Conservation (phyloP, 2,113 vertebrate genomes). For the Panthera uncia region DNA sequence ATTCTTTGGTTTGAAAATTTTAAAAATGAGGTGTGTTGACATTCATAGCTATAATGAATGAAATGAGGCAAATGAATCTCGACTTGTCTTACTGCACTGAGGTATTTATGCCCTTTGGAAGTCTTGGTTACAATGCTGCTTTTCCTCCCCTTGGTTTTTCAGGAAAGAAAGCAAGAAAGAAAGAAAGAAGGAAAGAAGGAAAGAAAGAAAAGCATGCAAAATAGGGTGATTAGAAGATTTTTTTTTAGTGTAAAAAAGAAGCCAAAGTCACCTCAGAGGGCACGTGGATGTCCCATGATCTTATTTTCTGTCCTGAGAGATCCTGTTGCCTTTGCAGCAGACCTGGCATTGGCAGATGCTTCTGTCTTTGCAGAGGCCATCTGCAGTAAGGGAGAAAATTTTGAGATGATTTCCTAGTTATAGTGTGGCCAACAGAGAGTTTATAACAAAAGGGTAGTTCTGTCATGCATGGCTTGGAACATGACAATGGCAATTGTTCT, state of each 20-base stretch:
- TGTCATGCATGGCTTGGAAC: not conserved
- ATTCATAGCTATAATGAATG: slow-evolving; percentile 61
- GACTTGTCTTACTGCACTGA: slow-evolving; percentile 56
- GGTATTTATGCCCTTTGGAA: slow-evolving; percentile 76
- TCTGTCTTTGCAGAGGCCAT: not conserved
- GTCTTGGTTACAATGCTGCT: slow-evolving; percentile 17
- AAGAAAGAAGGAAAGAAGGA: not conserved
- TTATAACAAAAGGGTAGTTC: not conserved
- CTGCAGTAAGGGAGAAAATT: not conserved
- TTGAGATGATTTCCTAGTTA: not conserved
- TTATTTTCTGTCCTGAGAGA: not conserved
- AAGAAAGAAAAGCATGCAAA: not conserved
- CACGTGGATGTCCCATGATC: not conserved
- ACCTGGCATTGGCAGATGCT: not conserved
- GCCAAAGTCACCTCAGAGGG: not conserved
- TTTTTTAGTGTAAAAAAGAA: slow-evolving; percentile 35
- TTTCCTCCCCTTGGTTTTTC: slow-evolving; percentile 1
- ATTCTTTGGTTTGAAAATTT: slow-evolving; percentile 53
- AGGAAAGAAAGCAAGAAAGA: not conserved
- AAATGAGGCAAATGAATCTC: slow-evolving; percentile 57
- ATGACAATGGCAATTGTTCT: slow-evolving; percentile 37
- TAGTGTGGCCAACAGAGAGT: not conserved
- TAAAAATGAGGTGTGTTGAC: slow-evolving; percentile 52
- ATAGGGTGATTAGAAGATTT: not conserved
- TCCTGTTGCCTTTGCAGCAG: fast-evolving